These are phyloP conservation scores for Atrichornis clamosus DNA, from an alignment of 2,113 vertebrate genomes.

Conservation along the genomic window DNA sequence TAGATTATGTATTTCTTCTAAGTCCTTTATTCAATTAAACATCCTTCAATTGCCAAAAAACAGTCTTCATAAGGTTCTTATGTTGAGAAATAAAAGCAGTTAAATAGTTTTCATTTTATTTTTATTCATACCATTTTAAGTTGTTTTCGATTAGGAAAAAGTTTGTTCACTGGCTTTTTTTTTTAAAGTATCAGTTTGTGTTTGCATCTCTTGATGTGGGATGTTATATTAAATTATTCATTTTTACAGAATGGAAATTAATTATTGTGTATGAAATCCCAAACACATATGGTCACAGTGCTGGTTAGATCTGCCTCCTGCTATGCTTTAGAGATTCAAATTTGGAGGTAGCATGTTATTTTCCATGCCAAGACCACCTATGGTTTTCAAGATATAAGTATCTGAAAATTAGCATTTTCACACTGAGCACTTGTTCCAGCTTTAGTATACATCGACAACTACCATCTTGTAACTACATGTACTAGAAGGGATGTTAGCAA, in stretches of 20 bases:
- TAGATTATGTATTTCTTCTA: background rate
- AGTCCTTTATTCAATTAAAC: background rate
- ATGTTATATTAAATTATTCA: slow-evolving; percentile 79
- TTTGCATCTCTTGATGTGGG: slow-evolving; percentile 65
- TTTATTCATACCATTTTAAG: slow-evolving; percentile 20
- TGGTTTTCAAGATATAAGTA: slow-evolving; percentile 78
- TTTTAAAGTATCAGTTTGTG: slow-evolving; percentile 64
- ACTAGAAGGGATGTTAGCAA: background rate
- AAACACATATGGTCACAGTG: slow-evolving; percentile 80
- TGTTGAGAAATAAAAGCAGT: background rate
- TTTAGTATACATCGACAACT: slow-evolving; percentile 44
- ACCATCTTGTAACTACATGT: slow-evolving; percentile 36
- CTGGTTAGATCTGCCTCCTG: slow-evolving; percentile 76
- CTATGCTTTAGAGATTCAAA: slow-evolving; percentile 75
- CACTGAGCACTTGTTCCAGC: slow-evolving; percentile 64
- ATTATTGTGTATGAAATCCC: slow-evolving; percentile 81
- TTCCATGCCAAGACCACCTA: slow-evolving; percentile 80
- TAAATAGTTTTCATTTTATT: background rate
- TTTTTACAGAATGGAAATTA: slow-evolving; percentile 80
- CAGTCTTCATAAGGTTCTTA: background rate
- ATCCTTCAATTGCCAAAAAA: background rate
- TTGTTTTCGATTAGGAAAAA: slow-evolving; percentile 41
- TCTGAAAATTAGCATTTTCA: slow-evolving; percentile 78
- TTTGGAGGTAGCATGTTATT: slow-evolving; percentile 78
- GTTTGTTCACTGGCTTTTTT: slow-evolving; percentile 28